Conservation (phyloP, 2,113 vertebrate genomes). For the Psophia crepitans region DNA sequence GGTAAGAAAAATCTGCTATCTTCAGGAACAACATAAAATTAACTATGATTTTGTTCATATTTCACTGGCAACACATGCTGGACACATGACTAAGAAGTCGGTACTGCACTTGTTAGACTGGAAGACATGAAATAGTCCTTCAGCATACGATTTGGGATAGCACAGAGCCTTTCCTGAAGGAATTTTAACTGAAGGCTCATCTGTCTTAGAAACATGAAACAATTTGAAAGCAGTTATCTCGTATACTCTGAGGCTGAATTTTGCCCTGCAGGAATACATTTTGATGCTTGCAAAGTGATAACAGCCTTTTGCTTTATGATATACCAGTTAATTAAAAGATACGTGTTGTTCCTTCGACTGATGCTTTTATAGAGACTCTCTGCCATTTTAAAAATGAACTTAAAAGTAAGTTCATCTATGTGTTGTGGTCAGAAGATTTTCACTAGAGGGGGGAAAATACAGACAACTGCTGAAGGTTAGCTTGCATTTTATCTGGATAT, state of each 20-base stretch:
- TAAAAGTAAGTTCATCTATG: background rate
- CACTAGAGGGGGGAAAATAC: background rate
- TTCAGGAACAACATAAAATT: background rate
- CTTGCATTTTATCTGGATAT: background rate
- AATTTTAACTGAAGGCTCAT: background rate
- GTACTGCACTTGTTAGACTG: rapidly evolving
- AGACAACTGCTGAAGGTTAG: background rate
- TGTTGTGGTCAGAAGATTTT: background rate
- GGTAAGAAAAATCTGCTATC: background rate
- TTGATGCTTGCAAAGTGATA: background rate
- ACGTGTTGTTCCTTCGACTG: background rate
- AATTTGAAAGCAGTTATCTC: background rate
- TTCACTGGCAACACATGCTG: background rate
- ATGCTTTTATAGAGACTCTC: background rate
- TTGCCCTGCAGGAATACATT: background rate
- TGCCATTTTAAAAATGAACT: background rate
- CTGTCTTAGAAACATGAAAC: background rate
- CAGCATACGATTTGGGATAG: background rate
- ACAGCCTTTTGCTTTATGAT: background rate
- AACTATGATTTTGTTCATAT: background rate
- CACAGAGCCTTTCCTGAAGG: background rate
- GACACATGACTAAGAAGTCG: background rate
- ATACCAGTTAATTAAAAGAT: constrained; percentile 2
- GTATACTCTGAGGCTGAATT: background rate
- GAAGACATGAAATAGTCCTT: background rate